These are phyloP conservation scores for Bufo gargarizans DNA, from an alignment of 2,113 vertebrate species.

Conservation along the genomic window DNA sequence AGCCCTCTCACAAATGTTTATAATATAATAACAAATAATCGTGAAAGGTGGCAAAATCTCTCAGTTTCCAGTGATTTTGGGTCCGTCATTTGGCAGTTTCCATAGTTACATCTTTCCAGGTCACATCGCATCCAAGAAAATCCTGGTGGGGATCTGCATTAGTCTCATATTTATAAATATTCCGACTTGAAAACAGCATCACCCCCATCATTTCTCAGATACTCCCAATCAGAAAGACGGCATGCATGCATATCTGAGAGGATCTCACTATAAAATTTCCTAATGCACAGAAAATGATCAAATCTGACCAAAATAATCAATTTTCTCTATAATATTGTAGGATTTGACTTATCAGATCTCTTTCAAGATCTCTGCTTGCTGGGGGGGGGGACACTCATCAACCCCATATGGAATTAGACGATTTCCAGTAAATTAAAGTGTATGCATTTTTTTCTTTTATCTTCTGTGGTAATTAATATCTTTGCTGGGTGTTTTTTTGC, in stretches of 20 bases:
- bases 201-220: background rate
- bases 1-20: background rate
- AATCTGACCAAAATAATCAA: background rate
- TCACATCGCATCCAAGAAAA: background rate
- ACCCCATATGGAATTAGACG: too few relatives aligned
- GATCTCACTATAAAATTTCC: background rate
- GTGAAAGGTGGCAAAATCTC: background rate
- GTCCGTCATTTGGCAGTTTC: background rate
- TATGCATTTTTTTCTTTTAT: too few relatives aligned
- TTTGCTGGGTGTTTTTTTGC: too few relatives aligned
- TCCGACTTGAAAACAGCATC: background rate
- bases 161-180: background rate
- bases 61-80: background rate
- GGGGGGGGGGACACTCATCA: too few relatives aligned
- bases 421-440: too few relatives aligned
- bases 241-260: background rate
- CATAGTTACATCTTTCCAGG: conserved; percentile 15
- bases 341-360: too few relatives aligned
- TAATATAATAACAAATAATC: conserved; percentile 13
- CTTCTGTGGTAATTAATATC: too few relatives aligned
- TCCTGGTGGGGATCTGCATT: background rate
- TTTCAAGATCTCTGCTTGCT: too few relatives aligned
- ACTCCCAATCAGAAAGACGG: background rate
- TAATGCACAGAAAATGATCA: background rate
- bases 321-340: too few relatives aligned